Base-by-base conservation (phyloP, 2,113 vertebrate species). In the Amblyopsis rosae region DNA sequence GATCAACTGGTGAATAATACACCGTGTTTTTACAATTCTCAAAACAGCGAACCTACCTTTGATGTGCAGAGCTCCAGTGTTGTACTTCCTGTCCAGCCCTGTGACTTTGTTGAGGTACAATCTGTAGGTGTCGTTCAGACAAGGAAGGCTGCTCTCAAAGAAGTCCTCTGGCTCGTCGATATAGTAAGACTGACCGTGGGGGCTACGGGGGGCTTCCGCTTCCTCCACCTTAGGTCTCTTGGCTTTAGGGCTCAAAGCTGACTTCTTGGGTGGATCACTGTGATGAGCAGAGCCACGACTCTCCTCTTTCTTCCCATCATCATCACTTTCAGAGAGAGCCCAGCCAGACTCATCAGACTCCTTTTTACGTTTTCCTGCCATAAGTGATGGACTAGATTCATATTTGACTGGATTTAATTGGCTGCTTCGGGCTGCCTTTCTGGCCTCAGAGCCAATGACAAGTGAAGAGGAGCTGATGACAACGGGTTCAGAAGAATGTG, bases 21-120 rank as follows among this genome's bases (percentile, higher is more conserved):
- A 7, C 4, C 2, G 9, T 53, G 4, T 53, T 53, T 12, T 53
- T 53, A 6, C 12, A 1, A 53, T 8, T 41, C 35, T 41, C 50
- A 53, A 53, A 53, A 12, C 1, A 6, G 15, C 12, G n/a, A 12
- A 53, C 9, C 12, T 76, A 98, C 98, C 97, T 93, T 91, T 96
- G 82, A 98, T 96, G 82, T 99, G 96, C 74, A 99, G 90, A 0
- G 97, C 95, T 74, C 95, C 94, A 0, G 76, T 92, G 86, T 99
- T 99, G 87, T 93, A 95, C 67, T 91, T 94, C 3, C 81, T 88
- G 69, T 95, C 92, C 80, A 99, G 91, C 17, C 98, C 98, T 0
- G 81, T 95, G 69, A 98, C 98, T 91, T 95, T 95, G 35, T 95
- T 97, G 70, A 99, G 95, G 79, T 98, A 97, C 82, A 99, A 98